Evolutionary conservation across 2,797 vertebrate genomes (phyloP).

Genomic region (Netta rufina): DNA sequence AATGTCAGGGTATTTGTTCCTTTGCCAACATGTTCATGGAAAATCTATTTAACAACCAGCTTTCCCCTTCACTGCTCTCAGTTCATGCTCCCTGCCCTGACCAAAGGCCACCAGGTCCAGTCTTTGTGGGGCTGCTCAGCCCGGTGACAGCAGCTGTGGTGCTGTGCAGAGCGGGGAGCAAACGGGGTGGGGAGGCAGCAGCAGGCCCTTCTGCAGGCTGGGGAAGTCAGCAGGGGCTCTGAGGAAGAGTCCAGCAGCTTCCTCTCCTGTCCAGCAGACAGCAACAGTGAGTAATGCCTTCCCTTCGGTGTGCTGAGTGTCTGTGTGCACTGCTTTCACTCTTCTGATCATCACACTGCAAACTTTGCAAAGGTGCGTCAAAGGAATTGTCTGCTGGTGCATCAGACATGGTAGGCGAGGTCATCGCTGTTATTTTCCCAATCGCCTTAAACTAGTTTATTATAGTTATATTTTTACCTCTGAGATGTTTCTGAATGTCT

Average conservation of each 20-base stretch:
- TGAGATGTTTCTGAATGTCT: neutral
- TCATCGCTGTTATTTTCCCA: neutral
- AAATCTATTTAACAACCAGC: neutral
- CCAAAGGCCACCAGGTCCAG: neutral
- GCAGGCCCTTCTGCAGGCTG: neutral
- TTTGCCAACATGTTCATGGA: neutral
- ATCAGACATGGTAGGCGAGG: neutral
- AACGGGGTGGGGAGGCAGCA: neutral
- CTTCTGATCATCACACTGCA: neutral
- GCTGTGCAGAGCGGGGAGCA: neutral
- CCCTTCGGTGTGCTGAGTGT: neutral
- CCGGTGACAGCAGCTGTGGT: neutral
- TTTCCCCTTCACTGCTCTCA: neutral
- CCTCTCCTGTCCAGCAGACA: neutral
- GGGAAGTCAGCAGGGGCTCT: rapidly evolving
- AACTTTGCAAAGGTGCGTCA: neutral
- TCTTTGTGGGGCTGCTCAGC: neutral
- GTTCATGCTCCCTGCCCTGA: neutral
- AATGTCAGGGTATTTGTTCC: neutral
- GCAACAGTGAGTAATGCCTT: neutral
- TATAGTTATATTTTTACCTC: neutral
- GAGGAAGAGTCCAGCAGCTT: neutral
- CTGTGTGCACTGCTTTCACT: neutral
- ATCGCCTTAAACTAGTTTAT: neutral
- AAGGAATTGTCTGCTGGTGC: neutral